Evolutionary conservation across 2,888 invertebrate species (phyloP).

Genomic region (Antheraea yamamai): DNA sequence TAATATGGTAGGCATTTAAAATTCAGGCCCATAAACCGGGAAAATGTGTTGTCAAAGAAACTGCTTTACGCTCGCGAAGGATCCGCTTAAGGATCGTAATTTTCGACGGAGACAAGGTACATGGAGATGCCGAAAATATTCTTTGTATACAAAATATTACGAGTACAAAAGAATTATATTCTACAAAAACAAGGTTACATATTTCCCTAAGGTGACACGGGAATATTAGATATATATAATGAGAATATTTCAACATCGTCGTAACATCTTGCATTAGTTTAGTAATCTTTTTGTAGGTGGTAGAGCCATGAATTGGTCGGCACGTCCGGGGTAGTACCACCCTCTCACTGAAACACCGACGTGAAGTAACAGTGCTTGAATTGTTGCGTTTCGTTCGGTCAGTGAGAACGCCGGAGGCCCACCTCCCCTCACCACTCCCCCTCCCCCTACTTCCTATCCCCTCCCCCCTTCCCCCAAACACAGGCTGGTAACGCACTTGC

Average conservation of each 20-base stretch:
- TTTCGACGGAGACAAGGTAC: constrained; percentile 7
- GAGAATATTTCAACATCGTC: constrained; percentile 1
- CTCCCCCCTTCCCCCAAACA: not conserved
- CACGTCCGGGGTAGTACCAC: no score
- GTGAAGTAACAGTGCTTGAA: no score
- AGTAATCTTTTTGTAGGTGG: not conserved
- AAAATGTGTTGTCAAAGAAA: constrained; percentile 14
- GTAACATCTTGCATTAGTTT: not conserved
- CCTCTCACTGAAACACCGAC: no score
- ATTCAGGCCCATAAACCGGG: constrained; percentile 1
- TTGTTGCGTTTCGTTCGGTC: no score
- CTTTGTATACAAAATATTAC: constrained; percentile 7
- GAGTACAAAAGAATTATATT: constrained; percentile 11
- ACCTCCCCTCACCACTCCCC: no score
- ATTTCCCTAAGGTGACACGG: constrained; percentile 13
- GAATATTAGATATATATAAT: constrained; percentile 7
- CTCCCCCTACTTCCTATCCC: no score
- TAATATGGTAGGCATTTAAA: not conserved
- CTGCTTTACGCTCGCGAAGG: constrained; percentile 3
- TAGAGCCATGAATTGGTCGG: no score
- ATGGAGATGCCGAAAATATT: constrained; percentile 4
- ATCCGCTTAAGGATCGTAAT: constrained; percentile 8
- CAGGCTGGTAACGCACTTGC: no score
- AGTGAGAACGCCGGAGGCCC: no score
- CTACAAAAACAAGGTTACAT: constrained; percentile 5